Base-by-base conservation (phyloP, 1,140 invertebrate genomes). In the Gryon sp. region DNA sequence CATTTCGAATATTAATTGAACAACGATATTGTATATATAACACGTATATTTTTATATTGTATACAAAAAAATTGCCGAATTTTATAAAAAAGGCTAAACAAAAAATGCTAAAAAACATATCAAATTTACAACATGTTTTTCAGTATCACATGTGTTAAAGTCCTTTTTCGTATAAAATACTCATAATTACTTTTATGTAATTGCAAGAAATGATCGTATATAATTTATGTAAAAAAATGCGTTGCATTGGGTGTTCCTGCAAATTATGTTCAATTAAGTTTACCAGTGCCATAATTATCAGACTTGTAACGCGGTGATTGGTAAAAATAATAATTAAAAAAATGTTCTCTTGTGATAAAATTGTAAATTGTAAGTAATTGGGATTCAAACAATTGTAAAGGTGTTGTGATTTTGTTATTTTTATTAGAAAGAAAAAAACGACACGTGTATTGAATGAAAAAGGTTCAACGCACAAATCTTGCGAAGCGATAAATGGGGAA, bases 211-310 rank as follows among this genome's bases (percentile, higher is more conserved):
- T 15, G 24, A n/a, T 28, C 12, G 9, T 43, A 43, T 30, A 40
- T 41, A 40, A 30, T 50, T 62, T 48, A 40, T 50, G 30, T 32
- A 38, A n/a, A n/a, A n/a, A n/a, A n/a, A n/a, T n/a, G n/a, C n/a
- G 9, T 65, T 43, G 65, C 40, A 62, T 60, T 41, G 46, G 20
- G 43, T 55, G 57, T 73, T 73, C 26, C 57, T 73, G 41, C 41
- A 68, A 24, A 24, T 18, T 24, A 4, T 57, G 53, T 34, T 45
- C 18, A n/a, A 30, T 24, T 62, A 60, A 66, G 38, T n/a, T 74
- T 74, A 15, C 41, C 53, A 60, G 70, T 74, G 70, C 70, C 70
- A 74, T 74, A 74, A 74, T 60, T 12, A 50, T 55, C 60, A 66
- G 32, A 8, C n/a, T 59, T 9, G 60, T 74, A 60, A 74, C 52